These are phyloP conservation scores for Chironomus riparius DNA, from an alignment of 2,888 invertebrate species.

Conservation along the genomic window DNA sequence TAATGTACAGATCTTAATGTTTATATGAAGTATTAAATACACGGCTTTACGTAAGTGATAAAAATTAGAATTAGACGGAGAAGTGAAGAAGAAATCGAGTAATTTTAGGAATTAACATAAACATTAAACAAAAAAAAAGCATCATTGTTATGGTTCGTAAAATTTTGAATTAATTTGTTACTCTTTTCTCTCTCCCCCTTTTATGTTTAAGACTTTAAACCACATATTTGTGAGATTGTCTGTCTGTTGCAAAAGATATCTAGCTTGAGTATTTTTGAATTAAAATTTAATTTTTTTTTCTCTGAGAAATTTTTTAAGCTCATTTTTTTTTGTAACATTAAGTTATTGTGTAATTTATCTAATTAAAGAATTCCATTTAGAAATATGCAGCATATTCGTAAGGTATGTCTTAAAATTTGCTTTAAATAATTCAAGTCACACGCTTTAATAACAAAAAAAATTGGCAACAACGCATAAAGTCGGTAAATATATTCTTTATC, in stretches of 20 bases:
- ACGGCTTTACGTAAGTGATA: background rate
- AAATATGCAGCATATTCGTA: background rate
- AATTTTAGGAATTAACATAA: background rate
- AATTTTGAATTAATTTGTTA: background rate
- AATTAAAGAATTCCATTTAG: background rate
- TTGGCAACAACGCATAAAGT: slow-evolving; percentile 14
- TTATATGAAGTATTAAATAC: background rate
- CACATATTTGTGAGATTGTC: background rate
- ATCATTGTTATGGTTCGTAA: background rate
- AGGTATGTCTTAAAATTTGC: background rate
- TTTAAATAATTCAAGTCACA: slow-evolving; percentile 15
- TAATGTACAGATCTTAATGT: background rate
- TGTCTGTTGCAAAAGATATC: background rate
- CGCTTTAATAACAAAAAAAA: background rate
- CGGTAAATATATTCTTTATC: no score
- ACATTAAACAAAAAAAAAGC: background rate
- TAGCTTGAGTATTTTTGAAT: background rate
- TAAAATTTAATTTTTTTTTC: background rate
- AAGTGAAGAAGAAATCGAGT: background rate
- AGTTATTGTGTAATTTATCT: background rate
- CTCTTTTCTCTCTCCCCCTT: background rate
- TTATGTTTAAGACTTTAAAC: background rate
- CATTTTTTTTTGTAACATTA: background rate
- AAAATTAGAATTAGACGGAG: background rate
- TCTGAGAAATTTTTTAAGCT: background rate